phyloP scores from a whole-genome alignment of 2,797 vertebrate species.

The Sebastiscus tertius region DNA sequence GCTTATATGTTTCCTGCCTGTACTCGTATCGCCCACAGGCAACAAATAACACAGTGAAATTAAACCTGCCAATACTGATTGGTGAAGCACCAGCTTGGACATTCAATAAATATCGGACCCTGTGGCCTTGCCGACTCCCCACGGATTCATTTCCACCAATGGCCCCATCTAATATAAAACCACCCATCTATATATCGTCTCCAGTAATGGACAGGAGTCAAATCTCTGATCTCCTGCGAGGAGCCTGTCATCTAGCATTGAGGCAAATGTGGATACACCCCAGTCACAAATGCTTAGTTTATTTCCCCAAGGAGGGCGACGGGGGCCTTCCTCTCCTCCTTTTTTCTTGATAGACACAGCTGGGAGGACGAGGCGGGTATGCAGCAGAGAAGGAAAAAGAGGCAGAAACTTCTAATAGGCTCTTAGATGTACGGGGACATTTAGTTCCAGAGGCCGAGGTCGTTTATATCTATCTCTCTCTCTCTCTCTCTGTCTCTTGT shows the following conservation, averaged over 20 bases:
- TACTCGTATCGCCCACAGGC: background rate
- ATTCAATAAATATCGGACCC: background rate
- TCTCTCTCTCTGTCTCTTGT: slow-evolving; percentile 15
- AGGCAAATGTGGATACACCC: slow-evolving; percentile 26
- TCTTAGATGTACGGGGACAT: slow-evolving; percentile 53
- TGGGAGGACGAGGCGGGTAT: slow-evolving; percentile 28
- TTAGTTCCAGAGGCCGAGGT: slow-evolving; percentile 54
- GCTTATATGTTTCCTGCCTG: background rate
- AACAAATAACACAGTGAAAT: slow-evolving; percentile 4
- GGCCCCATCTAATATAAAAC: background rate
- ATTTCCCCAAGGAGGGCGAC: slow-evolving; percentile 44
- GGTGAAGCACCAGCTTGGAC: background rate
- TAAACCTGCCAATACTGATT: slow-evolving; percentile 3
- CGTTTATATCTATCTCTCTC: slow-evolving; percentile 58
- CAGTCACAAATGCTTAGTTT: slow-evolving; percentile 29
- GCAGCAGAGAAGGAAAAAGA: slow-evolving; percentile 22
- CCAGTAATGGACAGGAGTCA: slow-evolving; percentile 22
- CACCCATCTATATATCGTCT: slow-evolving; percentile 26
- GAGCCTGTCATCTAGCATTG: slow-evolving; percentile 24
- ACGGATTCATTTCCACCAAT: background rate
- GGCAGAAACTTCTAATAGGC: slow-evolving; percentile 43
- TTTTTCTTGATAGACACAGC: slow-evolving; percentile 24
- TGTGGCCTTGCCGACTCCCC: background rate
- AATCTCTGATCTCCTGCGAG: slow-evolving; percentile 17
- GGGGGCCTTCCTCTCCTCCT: background rate